A percentile compares a stretch with the other conserved stretches of the same genome.
Evolutionary conservation across 1,140 invertebrate genomes (phyloP).

Genomic region (Ceratina calcarata): DNA sequence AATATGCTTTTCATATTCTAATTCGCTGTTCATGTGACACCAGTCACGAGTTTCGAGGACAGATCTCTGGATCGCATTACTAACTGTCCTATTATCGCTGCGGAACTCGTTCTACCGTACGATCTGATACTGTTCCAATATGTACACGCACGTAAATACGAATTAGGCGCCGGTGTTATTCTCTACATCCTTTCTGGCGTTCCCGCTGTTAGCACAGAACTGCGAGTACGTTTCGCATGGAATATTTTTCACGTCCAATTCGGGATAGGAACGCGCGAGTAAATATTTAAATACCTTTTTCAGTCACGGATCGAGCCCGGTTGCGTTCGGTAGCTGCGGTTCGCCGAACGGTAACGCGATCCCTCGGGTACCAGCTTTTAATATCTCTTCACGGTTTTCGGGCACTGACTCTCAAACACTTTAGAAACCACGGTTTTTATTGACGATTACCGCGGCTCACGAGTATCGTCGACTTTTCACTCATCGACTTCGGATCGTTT

Average conservation of each 20-base stretch:
- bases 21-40: slow-evolving; percentile 26
- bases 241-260: background rate
- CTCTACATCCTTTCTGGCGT: background rate
- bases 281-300: slow-evolving; percentile 49
- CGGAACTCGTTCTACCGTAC: too few species aligned
- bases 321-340: slow-evolving; percentile 16
- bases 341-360: slow-evolving; percentile 8
- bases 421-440: background rate
- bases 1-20: slow-evolving; percentile 26
- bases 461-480: background rate
- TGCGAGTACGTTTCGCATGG: slow-evolving; percentile 14
- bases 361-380: background rate
- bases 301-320: slow-evolving; percentile 22
- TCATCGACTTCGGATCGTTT: background rate
- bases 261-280: background rate
- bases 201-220: slow-evolving; percentile 5
- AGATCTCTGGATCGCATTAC: slow-evolving; percentile 34
- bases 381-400: slow-evolving; percentile 12
- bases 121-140: slow-evolving; percentile 19
- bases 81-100: too few species aligned
- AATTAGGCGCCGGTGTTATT: background rate
- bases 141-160: background rate
- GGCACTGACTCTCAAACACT: background rate
- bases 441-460: background rate
- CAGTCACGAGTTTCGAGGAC: slow-evolving; percentile 15